phyloP scores from a whole-genome alignment of 2,888 invertebrate genomes.

The Xestoiulus laeticollis region DNA sequence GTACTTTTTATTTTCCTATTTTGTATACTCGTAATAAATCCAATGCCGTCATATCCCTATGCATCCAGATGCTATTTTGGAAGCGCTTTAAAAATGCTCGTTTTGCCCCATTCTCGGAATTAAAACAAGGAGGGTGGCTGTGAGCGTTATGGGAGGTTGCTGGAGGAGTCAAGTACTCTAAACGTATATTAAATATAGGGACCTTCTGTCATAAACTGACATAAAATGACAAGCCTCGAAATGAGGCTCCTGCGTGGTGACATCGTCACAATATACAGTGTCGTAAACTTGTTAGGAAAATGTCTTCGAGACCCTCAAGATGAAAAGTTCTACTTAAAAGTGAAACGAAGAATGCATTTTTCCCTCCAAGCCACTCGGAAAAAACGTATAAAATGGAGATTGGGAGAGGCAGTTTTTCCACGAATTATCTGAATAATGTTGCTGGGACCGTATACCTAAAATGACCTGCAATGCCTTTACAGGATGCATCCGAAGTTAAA shows the following conservation, averaged over 20 bases:
- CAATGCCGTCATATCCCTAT: neutral
- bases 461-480: neutral
- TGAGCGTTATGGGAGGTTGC: neutral
- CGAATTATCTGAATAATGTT: neutral
- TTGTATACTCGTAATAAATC: neutral
- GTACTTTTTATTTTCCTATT: constrained; percentile 33
- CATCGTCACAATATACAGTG: constrained; percentile 22
- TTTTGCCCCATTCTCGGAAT: neutral
- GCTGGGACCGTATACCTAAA: neutral
- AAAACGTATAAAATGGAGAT: neutral
- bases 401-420: neutral
- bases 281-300: constrained; percentile 34
- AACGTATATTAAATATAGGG: neutral
- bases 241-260: constrained; percentile 25
- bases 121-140: constrained; percentile 8
- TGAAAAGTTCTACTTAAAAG: constrained; percentile 24
- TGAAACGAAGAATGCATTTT: constrained; percentile 6
- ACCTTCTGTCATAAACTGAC: constrained; percentile 27
- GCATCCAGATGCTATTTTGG: constrained; percentile 21
- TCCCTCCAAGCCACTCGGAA: neutral
- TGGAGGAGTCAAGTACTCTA: neutral
- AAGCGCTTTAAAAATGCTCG: neutral
- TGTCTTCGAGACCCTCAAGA: constrained; percentile 19
- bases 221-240: constrained; percentile 13
- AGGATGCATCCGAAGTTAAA: neutral